Percentiles rank a stretch among this genome's conserved stretches.
These are phyloP conservation scores for Nyctereutes procyonoides DNA, from an alignment of 2,113 vertebrate species.

Conservation along the genomic window DNA sequence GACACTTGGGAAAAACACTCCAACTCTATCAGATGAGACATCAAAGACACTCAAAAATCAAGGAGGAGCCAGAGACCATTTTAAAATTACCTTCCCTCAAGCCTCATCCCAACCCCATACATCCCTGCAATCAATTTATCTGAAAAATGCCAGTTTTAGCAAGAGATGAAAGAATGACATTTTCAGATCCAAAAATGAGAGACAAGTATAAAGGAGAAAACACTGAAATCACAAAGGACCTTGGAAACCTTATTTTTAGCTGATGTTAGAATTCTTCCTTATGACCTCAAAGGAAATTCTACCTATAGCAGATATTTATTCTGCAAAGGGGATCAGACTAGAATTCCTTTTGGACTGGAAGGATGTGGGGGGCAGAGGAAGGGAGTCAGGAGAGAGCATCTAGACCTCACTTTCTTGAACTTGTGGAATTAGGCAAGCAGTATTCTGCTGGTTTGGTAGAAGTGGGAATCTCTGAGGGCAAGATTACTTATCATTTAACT, in stretches of 20 bases:
- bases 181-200: not conserved
- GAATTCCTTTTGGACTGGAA: not conserved
- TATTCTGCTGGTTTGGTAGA: not conserved
- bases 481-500: not conserved
- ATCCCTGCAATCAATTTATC: not conserved
- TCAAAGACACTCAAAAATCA: not conserved
- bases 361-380: not conserved
- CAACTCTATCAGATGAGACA: not conserved
- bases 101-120: not conserved
- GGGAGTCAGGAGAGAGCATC: not conserved
- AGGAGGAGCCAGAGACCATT: not conserved
- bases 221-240: not conserved
- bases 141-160: not conserved
- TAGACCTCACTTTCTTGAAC: not conserved
- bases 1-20: not conserved
- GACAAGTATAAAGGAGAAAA: constrained; percentile 24
- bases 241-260: constrained; percentile 20
- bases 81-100: not conserved
- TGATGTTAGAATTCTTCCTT: constrained; percentile 41
- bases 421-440: not conserved
- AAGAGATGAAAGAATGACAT: constrained; percentile 31
- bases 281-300: not conserved
- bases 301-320: constrained; percentile 14
- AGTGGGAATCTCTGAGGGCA: not conserved
- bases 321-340: not conserved